A percentile compares a stretch with the other conserved stretches of the same genome.
These are phyloP conservation scores for Drosophila limbata DNA, from an alignment of 2,888 invertebrate genomes.

Conservation along the genomic window DNA sequence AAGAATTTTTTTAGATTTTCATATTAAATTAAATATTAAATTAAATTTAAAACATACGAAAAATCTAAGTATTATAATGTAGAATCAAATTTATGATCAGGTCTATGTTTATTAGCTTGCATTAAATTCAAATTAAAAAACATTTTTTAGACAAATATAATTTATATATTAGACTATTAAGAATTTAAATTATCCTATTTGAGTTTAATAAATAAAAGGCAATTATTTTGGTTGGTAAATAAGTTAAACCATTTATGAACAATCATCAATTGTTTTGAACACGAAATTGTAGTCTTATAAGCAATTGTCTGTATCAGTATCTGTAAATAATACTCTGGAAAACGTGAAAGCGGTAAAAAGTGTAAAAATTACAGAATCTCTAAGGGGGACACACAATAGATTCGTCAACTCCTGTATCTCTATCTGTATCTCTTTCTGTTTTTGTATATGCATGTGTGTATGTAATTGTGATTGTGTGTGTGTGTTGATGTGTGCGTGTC, in stretches of 20 bases:
- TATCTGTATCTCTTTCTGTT: not conserved
- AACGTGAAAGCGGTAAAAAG: conserved; percentile 28
- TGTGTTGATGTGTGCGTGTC: not conserved
- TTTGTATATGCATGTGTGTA: not conserved
- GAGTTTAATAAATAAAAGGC: not conserved
- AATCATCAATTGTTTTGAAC: conserved; percentile 55
- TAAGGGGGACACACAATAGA: conserved; percentile 11
- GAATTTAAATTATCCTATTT: not conserved
- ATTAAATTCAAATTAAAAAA: no score
- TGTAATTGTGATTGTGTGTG: not conserved
- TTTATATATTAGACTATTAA: no score
- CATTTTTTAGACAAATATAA: not conserved
- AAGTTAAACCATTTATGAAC: conserved; percentile 49
- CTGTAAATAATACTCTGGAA: conserved; percentile 17
- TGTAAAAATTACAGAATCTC: conserved; percentile 35
- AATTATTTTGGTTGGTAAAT: not conserved
- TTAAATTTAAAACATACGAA: no score
- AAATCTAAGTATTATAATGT: no score
- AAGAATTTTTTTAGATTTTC: no score
- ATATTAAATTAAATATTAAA: no score
- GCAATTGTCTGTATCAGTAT: conserved; percentile 6
- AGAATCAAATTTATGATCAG: no score
- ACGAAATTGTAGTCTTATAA: conserved; percentile 16
- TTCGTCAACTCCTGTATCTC: conserved; percentile 8
- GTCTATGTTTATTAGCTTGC: no score